phyloP scores from a whole-genome alignment of 2,888 invertebrate genomes.

The Tinea pellionella region DNA sequence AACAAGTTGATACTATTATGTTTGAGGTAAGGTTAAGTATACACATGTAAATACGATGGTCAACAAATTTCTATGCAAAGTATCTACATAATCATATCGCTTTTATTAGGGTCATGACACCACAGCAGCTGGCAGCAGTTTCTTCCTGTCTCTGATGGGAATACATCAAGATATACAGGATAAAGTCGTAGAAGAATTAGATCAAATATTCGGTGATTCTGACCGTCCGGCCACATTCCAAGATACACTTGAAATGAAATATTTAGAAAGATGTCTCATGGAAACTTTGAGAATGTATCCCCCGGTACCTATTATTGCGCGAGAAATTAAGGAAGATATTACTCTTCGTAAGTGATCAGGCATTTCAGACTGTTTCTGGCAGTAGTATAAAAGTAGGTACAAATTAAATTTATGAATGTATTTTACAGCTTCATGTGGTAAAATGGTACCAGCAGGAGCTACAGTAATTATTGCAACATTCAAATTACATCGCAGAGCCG shows the following conservation, averaged over 20 bases:
- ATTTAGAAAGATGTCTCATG: slow-evolving; percentile 83
- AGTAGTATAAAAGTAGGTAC: no score
- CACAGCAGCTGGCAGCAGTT: slow-evolving; percentile 84
- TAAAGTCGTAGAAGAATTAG: slow-evolving; percentile 78
- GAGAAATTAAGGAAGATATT: slow-evolving; percentile 78
- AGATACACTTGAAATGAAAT: slow-evolving; percentile 88
- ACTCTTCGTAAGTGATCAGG: slow-evolving; percentile 68
- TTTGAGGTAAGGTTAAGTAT: slow-evolving; percentile 73
- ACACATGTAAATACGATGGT: background rate
- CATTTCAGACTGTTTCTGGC: no score
- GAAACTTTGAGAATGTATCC: slow-evolving; percentile 84
- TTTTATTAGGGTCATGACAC: slow-evolving; percentile 78
- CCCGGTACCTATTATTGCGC: slow-evolving; percentile 82
- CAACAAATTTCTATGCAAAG: background rate
- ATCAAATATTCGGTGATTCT: slow-evolving; percentile 80
- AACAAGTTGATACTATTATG: slow-evolving; percentile 89
- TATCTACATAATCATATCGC: background rate
- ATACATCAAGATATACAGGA: slow-evolving; percentile 79
- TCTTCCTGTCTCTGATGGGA: slow-evolving; percentile 83
- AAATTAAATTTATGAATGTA: no score
- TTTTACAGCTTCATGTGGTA: slow-evolving; percentile 70
- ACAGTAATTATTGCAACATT: slow-evolving; percentile 76
- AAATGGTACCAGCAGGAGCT: slow-evolving; percentile 75
- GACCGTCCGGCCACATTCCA: slow-evolving; percentile 82
- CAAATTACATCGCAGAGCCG: slow-evolving; percentile 76